A percentile compares a stretch with the other conserved stretches of the same genome.
Conservation (phyloP, 2,797 vertebrate species). For the Setipinna tenuifilis region DNA sequence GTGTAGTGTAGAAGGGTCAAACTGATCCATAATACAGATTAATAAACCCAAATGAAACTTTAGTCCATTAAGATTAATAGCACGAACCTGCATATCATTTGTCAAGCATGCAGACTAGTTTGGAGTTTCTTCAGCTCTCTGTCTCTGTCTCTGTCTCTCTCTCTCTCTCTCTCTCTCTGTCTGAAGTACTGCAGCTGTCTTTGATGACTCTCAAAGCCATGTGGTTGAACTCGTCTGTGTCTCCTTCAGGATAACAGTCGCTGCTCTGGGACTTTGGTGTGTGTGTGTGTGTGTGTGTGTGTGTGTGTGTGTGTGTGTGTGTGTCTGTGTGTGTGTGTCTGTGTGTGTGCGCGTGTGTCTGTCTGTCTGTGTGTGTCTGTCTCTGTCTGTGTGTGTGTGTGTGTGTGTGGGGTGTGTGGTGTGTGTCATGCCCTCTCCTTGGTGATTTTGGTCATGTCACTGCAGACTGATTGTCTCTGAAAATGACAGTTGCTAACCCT, state of each 20-base stretch:
- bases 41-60: not conserved
- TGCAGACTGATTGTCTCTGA: not conserved
- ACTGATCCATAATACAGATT: not conserved
- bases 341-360: too few species aligned
- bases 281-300: too few species aligned
- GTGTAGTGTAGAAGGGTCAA: not conserved
- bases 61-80: not conserved
- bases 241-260: not conserved
- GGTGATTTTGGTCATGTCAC: slow-evolving; percentile 14
- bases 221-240: not conserved
- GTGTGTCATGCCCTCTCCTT: too few species aligned
- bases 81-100: not conserved
- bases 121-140: not conserved
- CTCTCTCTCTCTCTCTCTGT: too few species aligned
- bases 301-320: too few species aligned
- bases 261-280: not conserved
- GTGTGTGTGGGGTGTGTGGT: too few species aligned
- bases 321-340: too few species aligned
- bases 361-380: too few species aligned
- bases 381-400: too few species aligned
- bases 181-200: not conserved
- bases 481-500: slow-evolving; percentile 4
- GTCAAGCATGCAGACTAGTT: not conserved
- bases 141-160: too few species aligned
- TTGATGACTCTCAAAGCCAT: not conserved